Base-by-base conservation (phyloP, 2,113 vertebrate species). In the Poecile atricapillus region DNA sequence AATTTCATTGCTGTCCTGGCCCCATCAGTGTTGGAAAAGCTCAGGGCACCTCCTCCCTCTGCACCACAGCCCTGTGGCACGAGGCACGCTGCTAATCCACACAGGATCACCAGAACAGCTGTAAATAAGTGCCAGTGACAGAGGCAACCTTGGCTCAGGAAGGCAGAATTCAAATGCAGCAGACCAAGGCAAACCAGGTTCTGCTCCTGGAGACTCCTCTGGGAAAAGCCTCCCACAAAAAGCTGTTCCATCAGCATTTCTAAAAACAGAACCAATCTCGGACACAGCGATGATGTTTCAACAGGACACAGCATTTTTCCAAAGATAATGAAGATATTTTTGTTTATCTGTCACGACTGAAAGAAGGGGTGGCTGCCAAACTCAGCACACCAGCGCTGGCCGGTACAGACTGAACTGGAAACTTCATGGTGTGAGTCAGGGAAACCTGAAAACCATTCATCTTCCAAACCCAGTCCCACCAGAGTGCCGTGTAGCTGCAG, bases 231-330 rank as follows among this genome's bases (percentile, higher is more conserved):
- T 95, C 13, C 6, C 6, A 12, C 46, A 76, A 83, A 83, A 95
- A 95, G 70, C 67, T 78, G 73, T 65, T 85, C 83, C 62, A 65
- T 88, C 94, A 94, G 92, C 95, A 80, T 43, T 92, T 90, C 82
- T 82, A 59, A 94, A 89, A 87, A 46, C 83, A 68, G 93, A 95
- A 7, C 55, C 56, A 2, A 70, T 14, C 87, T 77, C 3, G 0
- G 78, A 23, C 3, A 2, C 4, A 11, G 27, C 9, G 4, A 23
- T 2, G n/a, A 5, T 68, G 30, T 58, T 89, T 83, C 62, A 91
- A 82, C n/a, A 64, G 79, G 58, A 89, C 56, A 47, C 4, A 8
- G 60, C 3, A 8, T 25, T 70, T 83, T 80, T 3, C 24, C n/a
- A 50, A 39, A 81, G 81, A 56, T 65, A 53, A 63, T 20, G 58